These are phyloP conservation scores for Sycophaga agraensis DNA, from an alignment of 1,140 invertebrate species.

Conservation along the genomic window DNA sequence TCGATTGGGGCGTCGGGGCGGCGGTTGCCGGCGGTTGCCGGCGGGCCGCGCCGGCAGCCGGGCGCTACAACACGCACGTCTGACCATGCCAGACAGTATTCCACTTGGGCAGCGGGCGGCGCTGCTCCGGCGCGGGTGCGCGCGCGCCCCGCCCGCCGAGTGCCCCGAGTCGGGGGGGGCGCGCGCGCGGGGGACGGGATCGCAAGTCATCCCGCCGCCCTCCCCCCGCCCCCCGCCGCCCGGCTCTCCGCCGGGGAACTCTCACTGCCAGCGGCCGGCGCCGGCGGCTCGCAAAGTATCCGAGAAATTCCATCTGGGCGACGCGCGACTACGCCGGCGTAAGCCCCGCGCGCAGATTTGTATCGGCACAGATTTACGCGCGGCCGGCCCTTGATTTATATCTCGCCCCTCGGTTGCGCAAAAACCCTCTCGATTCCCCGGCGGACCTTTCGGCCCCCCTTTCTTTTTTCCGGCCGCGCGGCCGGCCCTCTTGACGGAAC, in stretches of 20 bases:
- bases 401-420: not conserved
- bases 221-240: not conserved
- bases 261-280: constrained; percentile 6
- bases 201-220: constrained; percentile 29
- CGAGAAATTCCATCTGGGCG: constrained; percentile 37
- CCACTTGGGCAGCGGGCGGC: constrained; percentile 34
- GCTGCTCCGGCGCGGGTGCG: too few relatives aligned
- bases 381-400: constrained; percentile 21
- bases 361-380: constrained; percentile 31
- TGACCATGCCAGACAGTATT: constrained; percentile 37
- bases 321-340: constrained; percentile 15
- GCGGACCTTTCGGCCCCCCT: constrained; percentile 5
- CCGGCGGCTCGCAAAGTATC: constrained; percentile 25
- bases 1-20: too few relatives aligned
- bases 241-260: constrained; percentile 3
- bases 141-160: not conserved
- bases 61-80: constrained; percentile 20
- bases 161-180: constrained; percentile 14
- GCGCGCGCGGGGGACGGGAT: constrained; percentile 24
- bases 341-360: constrained; percentile 27
- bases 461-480: too few relatives aligned
- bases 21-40: too few relatives aligned
- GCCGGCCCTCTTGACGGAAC: constrained; percentile 4
- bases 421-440: constrained; percentile 13
- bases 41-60: not conserved